A percentile compares a stretch with the other conserved stretches of the same genome.
Conservation (phyloP, 1,140 invertebrate genomes). For the Drosophila pectinifera region DNA sequence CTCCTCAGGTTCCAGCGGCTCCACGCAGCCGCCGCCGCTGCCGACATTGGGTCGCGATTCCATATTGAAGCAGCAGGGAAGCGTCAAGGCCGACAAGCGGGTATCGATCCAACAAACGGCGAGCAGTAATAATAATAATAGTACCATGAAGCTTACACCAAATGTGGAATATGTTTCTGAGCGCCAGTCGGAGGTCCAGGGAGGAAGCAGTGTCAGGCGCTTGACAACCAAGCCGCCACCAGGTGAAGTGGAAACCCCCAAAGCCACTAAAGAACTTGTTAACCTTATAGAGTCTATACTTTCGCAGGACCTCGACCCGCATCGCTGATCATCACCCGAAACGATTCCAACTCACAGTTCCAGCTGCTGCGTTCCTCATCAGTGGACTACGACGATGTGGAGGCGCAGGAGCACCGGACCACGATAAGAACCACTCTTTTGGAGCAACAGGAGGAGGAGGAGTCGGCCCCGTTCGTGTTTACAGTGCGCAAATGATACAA, state of each 20-base stretch:
- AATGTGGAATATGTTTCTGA: conserved; percentile 82
- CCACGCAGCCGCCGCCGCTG: conserved; percentile 22
- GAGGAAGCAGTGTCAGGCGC: conserved; percentile 55
- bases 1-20: conserved; percentile 7
- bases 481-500: conserved; percentile 82
- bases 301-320: conserved; percentile 73
- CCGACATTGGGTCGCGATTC: conserved; percentile 77
- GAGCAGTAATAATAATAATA: conserved; percentile 60
- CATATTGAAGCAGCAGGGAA: conserved; percentile 81
- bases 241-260: conserved; percentile 33
- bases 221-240: conserved; percentile 64
- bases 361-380: conserved; percentile 82
- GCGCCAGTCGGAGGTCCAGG: conserved; percentile 51
- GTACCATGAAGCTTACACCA: conserved; percentile 44
- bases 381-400: conserved; percentile 83
- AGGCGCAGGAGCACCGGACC: conserved; percentile 69
- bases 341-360: conserved; percentile 71
- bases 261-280: neutral
- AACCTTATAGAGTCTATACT: neutral
- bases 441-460: conserved; percentile 84
- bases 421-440: conserved; percentile 63
- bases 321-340: conserved; percentile 81
- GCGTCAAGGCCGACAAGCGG: conserved; percentile 77
- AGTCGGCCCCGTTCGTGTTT: conserved; percentile 83
- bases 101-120: conserved; percentile 78